Evolutionary conservation across 2,888 invertebrate genomes (phyloP), one percentile per base, ranked within the genome.

Genomic region (Pollenia griseotomentosa): DNA sequence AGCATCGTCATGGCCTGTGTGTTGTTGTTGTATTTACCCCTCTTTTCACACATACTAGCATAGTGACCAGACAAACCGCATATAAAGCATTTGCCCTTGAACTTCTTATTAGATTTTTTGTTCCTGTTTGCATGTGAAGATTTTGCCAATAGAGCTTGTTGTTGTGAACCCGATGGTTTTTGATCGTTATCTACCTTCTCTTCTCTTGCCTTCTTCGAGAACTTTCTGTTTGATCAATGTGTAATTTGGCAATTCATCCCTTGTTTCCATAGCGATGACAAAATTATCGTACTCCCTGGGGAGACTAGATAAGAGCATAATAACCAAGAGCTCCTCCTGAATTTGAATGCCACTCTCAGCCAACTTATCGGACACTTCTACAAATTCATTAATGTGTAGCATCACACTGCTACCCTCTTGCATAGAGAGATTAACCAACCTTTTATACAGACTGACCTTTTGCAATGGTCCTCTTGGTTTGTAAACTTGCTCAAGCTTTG

Each of bases 391-490:
- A 23, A 73, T 11, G 70, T 78, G 59, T 6, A 48, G 4, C 2
- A 78, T 48, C 12, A 78, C 68, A 68, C 16, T 68, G 1, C 66
- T 40, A 10, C 59, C 73, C 5, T 59, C 59, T 14, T 14, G 23
- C 59, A 73, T 48, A 11, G 73, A 44, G 8, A 73, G 11, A 14
- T 57, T 73, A 2, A 42, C 65, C 48, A 83, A 40, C 53, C 12
- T 46, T 68, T 87, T 84, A 42, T 81, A 81, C n/a, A 87, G 53
- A 8, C n/a, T 7, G 1, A 83, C 87, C 48, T 83, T 87, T 51
- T 71, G 59, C 14, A 68, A 46, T 3, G 84, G 82, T 16, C 82
- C 83, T 51, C 23, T 65, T 16, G 84, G 84, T 42, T 71, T 63
- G 44, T 84, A 61, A 8, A 84, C 78, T 12, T 73, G 46, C 16